Base-by-base conservation (phyloP, 2,113 vertebrate species). In the Zapus hudsonius region DNA sequence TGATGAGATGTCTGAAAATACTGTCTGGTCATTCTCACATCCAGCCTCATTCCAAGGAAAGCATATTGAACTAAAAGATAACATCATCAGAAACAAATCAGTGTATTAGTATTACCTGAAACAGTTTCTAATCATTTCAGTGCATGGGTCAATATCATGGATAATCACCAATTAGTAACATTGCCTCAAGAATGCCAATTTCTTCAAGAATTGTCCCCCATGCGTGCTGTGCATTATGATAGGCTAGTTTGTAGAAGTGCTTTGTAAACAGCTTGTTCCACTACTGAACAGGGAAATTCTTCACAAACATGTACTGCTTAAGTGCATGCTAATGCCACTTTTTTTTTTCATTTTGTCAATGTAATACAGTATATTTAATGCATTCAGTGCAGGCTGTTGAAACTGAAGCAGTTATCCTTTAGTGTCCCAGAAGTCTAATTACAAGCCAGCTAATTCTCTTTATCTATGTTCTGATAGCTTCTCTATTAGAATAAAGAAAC, bases 131-230 rank as follows among this genome's bases (percentile, higher is more conserved):
- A 96, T 87, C 87, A 87, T 95, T 96, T 85, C 64, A 79, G 82
- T 78, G 63, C 66, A 86, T 93, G 84, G 89, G 91, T 94, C 95
- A 95, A 93, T 94, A 95, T 90, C 11, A 1, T 87, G 52, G 92
- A 93, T 96, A 96, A 94, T 95, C 94, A 96, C 84, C 85, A 90
- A 86, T 85, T 96, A 96, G 87, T 90, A 92, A 84, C 63, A 90
- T 82, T 90, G 95, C 91, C n/a, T 94, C 82, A 69, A 81, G 90
- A 95, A 95, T 93, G 83, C 59, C 84, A 93, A 31, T 88, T 94
- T 69, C 74, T 84, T 93, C 70, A 83, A 93, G 91, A 74, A 80
- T 67, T 84, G 27, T 90, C 85, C 93, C n/a, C 36, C 33, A 33
- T 89, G 66, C 42, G 6, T 93, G 90, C 66, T 84, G 23, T 86